Conservation (phyloP, 2,888 invertebrate species). For the Nymphalis c-album region DNA sequence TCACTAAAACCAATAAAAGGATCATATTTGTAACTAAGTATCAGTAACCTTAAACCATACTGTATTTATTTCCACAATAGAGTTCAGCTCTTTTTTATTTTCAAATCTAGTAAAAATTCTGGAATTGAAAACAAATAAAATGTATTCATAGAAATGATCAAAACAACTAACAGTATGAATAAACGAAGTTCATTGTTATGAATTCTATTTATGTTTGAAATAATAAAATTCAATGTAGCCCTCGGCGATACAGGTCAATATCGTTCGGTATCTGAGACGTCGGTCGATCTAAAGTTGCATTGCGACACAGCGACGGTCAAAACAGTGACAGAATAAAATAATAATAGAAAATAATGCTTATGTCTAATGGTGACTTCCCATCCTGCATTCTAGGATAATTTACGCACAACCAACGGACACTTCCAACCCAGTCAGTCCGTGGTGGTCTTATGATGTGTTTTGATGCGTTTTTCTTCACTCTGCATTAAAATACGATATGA, state of each 20-base stretch:
- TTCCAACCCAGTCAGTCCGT: no score
- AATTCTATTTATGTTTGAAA: constrained; percentile 26
- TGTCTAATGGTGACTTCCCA: no score
- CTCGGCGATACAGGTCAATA: constrained; percentile 24
- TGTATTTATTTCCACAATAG: constrained; percentile 5
- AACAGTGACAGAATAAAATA: neutral
- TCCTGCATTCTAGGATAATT: no score
- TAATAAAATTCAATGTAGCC: constrained; percentile 28
- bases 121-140: constrained; percentile 14
- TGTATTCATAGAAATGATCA: constrained; percentile 13
- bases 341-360: no score
- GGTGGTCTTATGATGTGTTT: no score
- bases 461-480: no score
- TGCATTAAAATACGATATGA: no score
- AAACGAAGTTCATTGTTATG: constrained; percentile 19
- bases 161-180: constrained; percentile 21
- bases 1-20: no score
- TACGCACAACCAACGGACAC: no score
- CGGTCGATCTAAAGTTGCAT: constrained; percentile 12
- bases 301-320: constrained; percentile 8
- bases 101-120: constrained; percentile 4
- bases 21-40: no score
- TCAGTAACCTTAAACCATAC: no score
- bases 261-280: constrained; percentile 23
- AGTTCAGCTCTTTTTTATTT: constrained; percentile 5